Evolutionary conservation across 2,888 invertebrate genomes (phyloP), one percentile per base, ranked within the genome.

Genomic region (Drosophila affinis): DNA sequence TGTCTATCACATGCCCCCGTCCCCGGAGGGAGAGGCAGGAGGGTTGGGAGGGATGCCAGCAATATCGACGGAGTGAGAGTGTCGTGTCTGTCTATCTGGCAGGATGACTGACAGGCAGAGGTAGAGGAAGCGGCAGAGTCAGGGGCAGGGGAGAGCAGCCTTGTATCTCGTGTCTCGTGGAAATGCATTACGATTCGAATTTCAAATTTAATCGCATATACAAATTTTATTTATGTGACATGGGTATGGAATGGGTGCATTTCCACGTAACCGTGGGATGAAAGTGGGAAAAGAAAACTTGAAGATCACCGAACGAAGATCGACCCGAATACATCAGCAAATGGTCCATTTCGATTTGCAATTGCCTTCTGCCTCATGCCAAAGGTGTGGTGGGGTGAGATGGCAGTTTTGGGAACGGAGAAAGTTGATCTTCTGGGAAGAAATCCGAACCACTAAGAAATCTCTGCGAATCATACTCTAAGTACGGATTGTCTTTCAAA

Each of bases 171-270:
- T 39, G 39, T 39, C 62, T 56, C 32, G 53, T 46, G 39, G 45
- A 58, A 76, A 75, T 88, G 88, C 88, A 87, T 76, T 81, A 77
- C 85, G 85, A 88, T 85, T 87, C 67, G 85, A 85, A 88, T 88
- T 85, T 88, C 85, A 77, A 84, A 88, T 84, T 84, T 79, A 85
- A 85, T 88, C 85, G 89, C 71, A 87, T 84, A 85, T 83, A 85
- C 89, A 85, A 85, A 85, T 85, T 85, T 85, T 85, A 88, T 85
- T 85, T 85, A 85, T 85, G 85, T 85, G 85, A 85, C 85, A 85
- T 88, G 85, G 85, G 85, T 85, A 85, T 88, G 85, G 85, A 88
- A 85, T 88, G 85, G 85, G 85, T 85, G 88, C 83, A 81, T 75
- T 71, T 57, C 65, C 52, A 52, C 24, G 69, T 47, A 62, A 73